These are phyloP conservation scores for Mellivora capensis DNA, from an alignment of 2,113 vertebrate species.

Conservation along the genomic window DNA sequence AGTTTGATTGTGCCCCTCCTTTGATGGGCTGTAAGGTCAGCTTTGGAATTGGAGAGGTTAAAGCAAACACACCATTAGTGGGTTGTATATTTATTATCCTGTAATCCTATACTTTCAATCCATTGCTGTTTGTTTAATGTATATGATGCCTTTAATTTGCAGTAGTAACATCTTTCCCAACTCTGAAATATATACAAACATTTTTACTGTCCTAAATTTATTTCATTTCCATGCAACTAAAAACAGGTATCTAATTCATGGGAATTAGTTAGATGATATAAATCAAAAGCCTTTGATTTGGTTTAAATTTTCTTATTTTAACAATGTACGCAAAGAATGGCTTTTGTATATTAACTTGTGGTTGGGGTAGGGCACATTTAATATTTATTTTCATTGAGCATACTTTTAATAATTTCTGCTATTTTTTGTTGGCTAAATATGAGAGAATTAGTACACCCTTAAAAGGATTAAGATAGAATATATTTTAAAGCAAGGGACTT, in stretches of 20 bases:
- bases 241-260: not conserved
- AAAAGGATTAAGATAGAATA: not conserved
- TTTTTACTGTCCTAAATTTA: not conserved
- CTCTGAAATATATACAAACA: not conserved
- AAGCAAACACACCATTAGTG: not conserved
- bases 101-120: not conserved
- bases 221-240: not conserved
- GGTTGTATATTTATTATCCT: not conserved
- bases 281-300: not conserved
- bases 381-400: not conserved
- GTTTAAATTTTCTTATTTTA: not conserved
- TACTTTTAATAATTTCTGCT: not conserved
- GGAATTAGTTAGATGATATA: not conserved
- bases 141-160: not conserved
- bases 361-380: not conserved
- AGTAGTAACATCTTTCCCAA: not conserved
- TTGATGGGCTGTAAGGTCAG: not conserved
- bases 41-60: not conserved
- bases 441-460: not conserved
- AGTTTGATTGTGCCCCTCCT: not conserved
- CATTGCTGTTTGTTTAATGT: not conserved
- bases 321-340: not conserved
- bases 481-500: slow-evolving; percentile 13
- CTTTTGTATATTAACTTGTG: not conserved
- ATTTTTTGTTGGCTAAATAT: not conserved